Conservation (phyloP, 2,888 invertebrate genomes). For the Horisme vitalbata region DNA sequence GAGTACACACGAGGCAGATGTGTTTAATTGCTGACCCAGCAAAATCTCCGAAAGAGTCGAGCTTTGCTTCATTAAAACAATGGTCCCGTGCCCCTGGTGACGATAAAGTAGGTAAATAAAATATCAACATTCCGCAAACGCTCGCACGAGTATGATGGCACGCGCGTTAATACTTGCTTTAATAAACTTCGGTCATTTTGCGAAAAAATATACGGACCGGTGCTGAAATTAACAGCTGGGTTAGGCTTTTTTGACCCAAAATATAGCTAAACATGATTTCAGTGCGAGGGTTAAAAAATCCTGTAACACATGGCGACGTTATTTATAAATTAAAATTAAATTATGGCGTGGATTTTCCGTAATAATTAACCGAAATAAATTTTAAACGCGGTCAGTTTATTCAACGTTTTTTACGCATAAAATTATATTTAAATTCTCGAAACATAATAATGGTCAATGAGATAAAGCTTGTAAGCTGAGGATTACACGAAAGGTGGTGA, state of each 20-base stretch:
- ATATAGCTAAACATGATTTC: constrained; percentile 61
- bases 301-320: constrained; percentile 58
- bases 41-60: constrained; percentile 69
- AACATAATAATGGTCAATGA: constrained; percentile 45
- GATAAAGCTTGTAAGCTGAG: constrained; percentile 50
- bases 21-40: constrained; percentile 78
- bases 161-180: constrained; percentile 69
- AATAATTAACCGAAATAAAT: constrained; percentile 54
- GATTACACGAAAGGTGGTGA: constrained; percentile 53
- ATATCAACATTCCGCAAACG: constrained; percentile 73
- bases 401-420: not conserved
- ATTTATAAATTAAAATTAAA: constrained; percentile 66
- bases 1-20: constrained; percentile 71
- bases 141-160: constrained; percentile 61
- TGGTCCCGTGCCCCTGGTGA: constrained; percentile 51
- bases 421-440: constrained; percentile 38
- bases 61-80: constrained; percentile 67
- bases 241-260: constrained; percentile 63
- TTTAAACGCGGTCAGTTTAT: constrained; percentile 39
- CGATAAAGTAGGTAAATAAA: constrained; percentile 70
- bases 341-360: constrained; percentile 44
- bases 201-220: constrained; percentile 59
- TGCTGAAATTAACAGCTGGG: constrained; percentile 66
- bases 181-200: constrained; percentile 68
- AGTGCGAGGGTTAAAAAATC: constrained; percentile 56